phyloP scores from a whole-genome alignment of 2,113 vertebrate genomes.

The Chelonoidis abingdonii region DNA sequence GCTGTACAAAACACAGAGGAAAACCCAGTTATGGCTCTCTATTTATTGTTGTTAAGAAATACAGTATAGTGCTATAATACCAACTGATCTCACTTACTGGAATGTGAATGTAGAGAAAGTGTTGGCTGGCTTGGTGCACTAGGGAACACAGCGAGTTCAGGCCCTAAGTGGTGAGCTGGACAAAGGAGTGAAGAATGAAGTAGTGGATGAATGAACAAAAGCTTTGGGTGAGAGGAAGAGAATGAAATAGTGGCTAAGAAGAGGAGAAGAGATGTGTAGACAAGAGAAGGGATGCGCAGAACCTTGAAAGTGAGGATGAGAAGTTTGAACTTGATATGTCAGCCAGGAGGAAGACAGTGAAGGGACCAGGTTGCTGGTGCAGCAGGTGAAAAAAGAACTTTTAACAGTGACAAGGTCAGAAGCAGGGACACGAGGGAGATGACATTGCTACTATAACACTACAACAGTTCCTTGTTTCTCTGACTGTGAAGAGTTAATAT shows the following conservation, averaged over 20 bases:
- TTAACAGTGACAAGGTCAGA: neutral
- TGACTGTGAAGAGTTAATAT: neutral
- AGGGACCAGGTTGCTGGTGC: neutral
- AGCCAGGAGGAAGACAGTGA: neutral
- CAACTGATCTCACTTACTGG: neutral
- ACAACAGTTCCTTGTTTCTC: neutral
- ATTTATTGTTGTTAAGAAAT: neutral
- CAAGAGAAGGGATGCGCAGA: neutral
- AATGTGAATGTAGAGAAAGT: neutral
- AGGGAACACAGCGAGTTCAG: neutral
- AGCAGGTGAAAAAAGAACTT: neutral
- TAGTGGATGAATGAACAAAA: neutral
- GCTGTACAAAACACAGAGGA: neutral
- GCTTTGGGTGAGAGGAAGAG: neutral
- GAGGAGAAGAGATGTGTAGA: neutral
- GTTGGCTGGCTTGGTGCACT: neutral
- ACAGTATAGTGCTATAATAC: neutral
- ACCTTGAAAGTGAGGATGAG: neutral
- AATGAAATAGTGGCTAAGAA: neutral
- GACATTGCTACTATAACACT: fast-evolving
- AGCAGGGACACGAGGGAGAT: neutral
- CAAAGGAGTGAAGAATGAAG: neutral
- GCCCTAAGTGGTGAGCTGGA: neutral
- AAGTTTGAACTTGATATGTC: neutral
- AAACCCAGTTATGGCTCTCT: fast-evolving